phyloP scores from a whole-genome alignment of 2,797 vertebrate species.

The Psittacula derbiana region DNA sequence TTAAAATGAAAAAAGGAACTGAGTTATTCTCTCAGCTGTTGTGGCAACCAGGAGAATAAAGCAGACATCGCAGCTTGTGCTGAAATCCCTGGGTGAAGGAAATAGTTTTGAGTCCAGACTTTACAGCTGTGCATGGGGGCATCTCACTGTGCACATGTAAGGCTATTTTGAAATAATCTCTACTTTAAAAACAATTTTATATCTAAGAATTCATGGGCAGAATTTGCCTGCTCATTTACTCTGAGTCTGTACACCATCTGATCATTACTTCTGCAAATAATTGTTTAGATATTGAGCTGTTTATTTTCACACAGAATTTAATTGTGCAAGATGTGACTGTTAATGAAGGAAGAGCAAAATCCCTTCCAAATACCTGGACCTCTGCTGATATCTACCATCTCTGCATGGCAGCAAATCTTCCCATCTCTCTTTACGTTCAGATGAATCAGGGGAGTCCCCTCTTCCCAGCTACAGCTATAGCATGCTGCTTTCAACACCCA shows the following conservation, averaged over 20 bases:
- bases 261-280: neutral
- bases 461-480: neutral
- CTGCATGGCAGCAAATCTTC: neutral
- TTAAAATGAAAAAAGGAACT: constrained; percentile 12
- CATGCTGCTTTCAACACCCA: neutral
- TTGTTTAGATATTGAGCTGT: neutral
- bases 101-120: neutral
- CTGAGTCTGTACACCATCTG: neutral
- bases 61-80: neutral
- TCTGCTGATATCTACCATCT: neutral
- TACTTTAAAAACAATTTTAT: neutral
- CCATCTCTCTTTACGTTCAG: neutral
- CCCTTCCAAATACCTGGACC: neutral
- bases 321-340: neutral
- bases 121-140: neutral
- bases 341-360: neutral
- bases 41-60: neutral
- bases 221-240: neutral
- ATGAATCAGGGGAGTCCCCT: fast-evolving
- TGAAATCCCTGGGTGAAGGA: neutral
- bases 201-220: neutral
- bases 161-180: neutral
- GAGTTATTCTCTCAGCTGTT: neutral
- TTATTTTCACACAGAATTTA: neutral
- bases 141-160: neutral